Evolutionary conservation across 2,888 invertebrate species (phyloP), one percentile per base, ranked within the genome.

Genomic region (Acanthosepion pharaonis): DNA sequence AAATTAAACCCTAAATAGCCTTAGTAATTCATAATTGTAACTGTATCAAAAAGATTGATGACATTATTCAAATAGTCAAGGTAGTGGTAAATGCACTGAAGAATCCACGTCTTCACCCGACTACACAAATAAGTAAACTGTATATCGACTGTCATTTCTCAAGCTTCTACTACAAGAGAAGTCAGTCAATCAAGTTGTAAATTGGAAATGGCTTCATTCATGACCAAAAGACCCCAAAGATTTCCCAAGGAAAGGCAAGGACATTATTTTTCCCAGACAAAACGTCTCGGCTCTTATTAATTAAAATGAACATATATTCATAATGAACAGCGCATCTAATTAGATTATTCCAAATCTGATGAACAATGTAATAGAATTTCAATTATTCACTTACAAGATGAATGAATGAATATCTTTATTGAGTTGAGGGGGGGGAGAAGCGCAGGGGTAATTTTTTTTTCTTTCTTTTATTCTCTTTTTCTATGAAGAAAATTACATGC

Each of bases 341-440:
- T 78, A 78, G 78, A 78, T 78, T 33, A 33, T 33, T 33, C 23
- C 59, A 78, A 78, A n/a, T n/a, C 9, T 78, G 33, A 18, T 15
- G n/a, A n/a, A 78, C 78, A n/a, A 78, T 78, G n/a, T 78, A 78
- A 78, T 78, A 33, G 78, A 78, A 78, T 78, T 78, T 33, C 78
- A 78, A 78, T 78, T 78, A 78, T 78, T 78, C 78, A 78, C 78
- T 78, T n/a, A 78, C n/a, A 78, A 78, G 78, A n/a, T 78, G 78
- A 78, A 78, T 78, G 78, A 78, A 78, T 20, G 23, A 59, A 59
- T 59, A 59, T 59, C 59, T 59, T 59, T 59, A 59, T 59, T 59
- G 78, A 15, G 78, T 78, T 78, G 11, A 5, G 0, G n/a, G 78
- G 11, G 33, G n/a, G 78, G 2, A 18, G 78, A 28, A 42, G 42